A percentile compares a stretch with the other conserved stretches of the same genome.
Evolutionary conservation across 2,113 vertebrate genomes (phyloP).

Genomic region (Gambusia affinis): DNA sequence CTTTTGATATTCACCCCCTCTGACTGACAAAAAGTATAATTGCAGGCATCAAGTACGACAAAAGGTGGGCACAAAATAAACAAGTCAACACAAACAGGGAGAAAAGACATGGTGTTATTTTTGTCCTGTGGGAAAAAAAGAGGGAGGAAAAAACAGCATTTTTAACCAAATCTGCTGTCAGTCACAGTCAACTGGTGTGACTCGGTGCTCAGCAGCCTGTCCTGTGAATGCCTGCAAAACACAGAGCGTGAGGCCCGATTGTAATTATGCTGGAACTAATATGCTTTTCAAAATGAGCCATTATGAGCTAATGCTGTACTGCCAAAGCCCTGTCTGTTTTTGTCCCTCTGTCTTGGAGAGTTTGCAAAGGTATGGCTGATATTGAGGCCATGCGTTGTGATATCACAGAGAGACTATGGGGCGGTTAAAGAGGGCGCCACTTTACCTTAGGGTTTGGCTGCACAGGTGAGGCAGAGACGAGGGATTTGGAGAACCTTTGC

Average conservation of each 20-base stretch:
- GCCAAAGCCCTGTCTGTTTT: constrained; percentile 82
- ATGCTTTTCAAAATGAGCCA: constrained; percentile 86
- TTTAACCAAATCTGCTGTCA: constrained; percentile 82
- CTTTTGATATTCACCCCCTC: constrained; percentile 78
- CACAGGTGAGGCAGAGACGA: constrained; percentile 64
- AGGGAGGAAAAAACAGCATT: constrained; percentile 66
- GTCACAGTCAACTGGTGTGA: constrained; percentile 84
- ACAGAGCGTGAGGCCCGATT: constrained; percentile 81
- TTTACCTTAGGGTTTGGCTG: constrained; percentile 56
- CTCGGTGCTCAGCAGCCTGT: constrained; percentile 78
- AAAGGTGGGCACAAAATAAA: constrained; percentile 82
- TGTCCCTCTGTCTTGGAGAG: constrained; percentile 79
- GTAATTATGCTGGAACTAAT: constrained; percentile 88
- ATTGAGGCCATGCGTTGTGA: constrained; percentile 78
- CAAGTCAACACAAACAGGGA: constrained; percentile 80
- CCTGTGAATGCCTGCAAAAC: constrained; percentile 80
- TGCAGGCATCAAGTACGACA: constrained; percentile 78
- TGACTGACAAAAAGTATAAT: constrained; percentile 84
- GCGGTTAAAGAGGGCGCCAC: constrained; percentile 41
- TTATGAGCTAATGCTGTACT: constrained; percentile 85
- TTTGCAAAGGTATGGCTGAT: constrained; percentile 81
- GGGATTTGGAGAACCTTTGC: constrained; percentile 42
- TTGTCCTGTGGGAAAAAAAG: constrained; percentile 77
- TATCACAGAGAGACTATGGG: constrained; percentile 67
- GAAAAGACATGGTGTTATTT: constrained; percentile 80